Evolutionary conservation across 2,113 vertebrate species (phyloP).

Genomic region (Spilogale gracilis): DNA sequence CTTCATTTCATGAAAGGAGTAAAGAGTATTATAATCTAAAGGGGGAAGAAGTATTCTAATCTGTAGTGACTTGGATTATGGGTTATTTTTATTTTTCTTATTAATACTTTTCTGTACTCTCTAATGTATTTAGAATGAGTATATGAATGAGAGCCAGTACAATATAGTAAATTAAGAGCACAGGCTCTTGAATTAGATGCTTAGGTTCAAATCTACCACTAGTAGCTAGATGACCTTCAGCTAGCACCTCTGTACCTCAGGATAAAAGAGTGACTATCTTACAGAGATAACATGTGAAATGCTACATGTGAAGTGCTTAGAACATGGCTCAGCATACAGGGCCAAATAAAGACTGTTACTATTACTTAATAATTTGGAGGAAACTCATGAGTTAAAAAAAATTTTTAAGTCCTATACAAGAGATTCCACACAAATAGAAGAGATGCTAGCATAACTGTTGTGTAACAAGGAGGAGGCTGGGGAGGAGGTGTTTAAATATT

Average conservation of each 20-base stretch:
- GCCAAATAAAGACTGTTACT: neutral
- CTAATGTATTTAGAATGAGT: neutral
- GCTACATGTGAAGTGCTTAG: neutral
- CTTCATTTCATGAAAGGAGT: neutral
- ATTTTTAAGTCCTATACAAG: neutral
- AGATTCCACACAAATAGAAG: neutral
- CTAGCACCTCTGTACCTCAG: neutral
- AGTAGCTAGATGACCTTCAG: neutral
- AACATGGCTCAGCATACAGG: neutral
- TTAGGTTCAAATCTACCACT: constrained; percentile 31
- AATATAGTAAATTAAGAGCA: constrained; percentile 4
- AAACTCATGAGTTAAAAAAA: neutral
- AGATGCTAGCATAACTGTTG: neutral
- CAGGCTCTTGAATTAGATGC: neutral
- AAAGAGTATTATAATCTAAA: neutral
- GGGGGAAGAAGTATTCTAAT: neutral
- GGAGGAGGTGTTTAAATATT: neutral
- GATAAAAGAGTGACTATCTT: neutral
- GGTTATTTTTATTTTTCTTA: neutral
- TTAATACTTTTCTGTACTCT: neutral
- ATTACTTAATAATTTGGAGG: neutral
- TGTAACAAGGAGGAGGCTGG: no score
- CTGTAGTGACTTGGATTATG: neutral
- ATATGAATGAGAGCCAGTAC: neutral
- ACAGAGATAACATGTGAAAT: neutral